phyloP scores from a whole-genome alignment of 2,888 invertebrate genomes.

The Flexamia atlantica region DNA sequence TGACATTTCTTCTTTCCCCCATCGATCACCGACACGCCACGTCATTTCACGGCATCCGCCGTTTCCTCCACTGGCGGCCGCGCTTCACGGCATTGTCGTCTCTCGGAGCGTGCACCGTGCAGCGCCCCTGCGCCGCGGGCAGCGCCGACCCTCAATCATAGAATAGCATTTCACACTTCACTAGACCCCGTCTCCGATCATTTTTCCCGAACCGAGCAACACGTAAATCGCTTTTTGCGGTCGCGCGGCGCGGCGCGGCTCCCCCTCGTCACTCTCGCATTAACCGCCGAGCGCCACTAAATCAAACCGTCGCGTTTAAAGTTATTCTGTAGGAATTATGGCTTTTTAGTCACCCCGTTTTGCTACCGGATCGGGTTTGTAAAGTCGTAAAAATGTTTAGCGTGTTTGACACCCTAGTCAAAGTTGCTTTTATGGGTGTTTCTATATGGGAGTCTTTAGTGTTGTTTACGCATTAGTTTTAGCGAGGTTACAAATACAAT shows the following conservation, averaged over 20 bases:
- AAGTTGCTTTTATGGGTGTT: too few species aligned
- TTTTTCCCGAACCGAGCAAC: constrained; percentile 3
- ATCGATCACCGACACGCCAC: too few species aligned
- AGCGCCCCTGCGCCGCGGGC: constrained; percentile 29
- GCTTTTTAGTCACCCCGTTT: constrained; percentile 51
- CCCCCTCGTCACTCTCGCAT: constrained; percentile 32
- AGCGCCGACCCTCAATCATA: constrained; percentile 26
- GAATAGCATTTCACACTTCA: constrained; percentile 58
- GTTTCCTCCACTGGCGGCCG: background rate
- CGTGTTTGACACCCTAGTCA: background rate
- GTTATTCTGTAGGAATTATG: constrained; percentile 39
- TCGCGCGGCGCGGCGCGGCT: constrained; percentile 4
- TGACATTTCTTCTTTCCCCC: too few species aligned
- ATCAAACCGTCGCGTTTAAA: constrained; percentile 41
- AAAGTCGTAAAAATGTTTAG: constrained; percentile 4
- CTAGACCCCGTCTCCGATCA: constrained; percentile 34
- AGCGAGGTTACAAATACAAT: too few species aligned
- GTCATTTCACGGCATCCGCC: background rate
- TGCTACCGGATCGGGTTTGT: constrained; percentile 37
- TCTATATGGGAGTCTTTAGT: too few species aligned
- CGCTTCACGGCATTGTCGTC: background rate
- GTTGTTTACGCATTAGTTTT: too few species aligned
- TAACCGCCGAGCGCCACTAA: constrained; percentile 15
- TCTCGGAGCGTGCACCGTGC: background rate
- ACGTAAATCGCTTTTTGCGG: constrained; percentile 52